Evolutionary conservation across 2,797 vertebrate genomes (phyloP).

Genomic region (Schizothorax lantsangensis): DNA sequence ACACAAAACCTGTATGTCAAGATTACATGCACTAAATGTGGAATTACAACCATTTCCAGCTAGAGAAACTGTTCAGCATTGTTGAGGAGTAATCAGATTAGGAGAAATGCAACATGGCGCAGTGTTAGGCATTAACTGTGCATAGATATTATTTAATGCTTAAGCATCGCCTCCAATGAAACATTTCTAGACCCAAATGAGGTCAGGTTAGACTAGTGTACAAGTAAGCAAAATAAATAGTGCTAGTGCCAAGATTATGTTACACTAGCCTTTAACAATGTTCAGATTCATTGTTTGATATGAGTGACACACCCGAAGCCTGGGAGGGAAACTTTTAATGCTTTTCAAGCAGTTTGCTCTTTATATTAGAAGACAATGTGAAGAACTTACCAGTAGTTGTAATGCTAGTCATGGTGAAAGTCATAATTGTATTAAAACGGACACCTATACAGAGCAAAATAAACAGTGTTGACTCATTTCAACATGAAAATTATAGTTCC

Average conservation of each 20-base stretch:
- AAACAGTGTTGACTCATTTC: conserved; percentile 14
- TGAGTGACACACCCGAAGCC: neutral
- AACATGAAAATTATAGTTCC: neutral
- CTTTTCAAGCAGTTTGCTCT: neutral
- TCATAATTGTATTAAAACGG: neutral
- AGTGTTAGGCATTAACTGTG: neutral
- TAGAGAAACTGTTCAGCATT: conserved; percentile 51
- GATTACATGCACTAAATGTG: conserved; percentile 40
- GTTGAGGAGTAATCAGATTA: conserved; percentile 69
- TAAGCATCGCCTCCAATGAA: neutral
- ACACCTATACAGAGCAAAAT: conserved; percentile 26
- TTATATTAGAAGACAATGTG: neutral
- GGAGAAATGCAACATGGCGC: conserved; percentile 47
- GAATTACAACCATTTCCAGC: conserved; percentile 54
- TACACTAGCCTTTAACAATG: neutral
- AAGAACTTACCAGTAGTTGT: conserved; percentile 24
- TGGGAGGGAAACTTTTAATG: neutral
- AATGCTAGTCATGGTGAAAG: neutral
- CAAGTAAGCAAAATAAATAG: neutral
- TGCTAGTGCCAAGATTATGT: neutral
- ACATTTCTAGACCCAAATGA: neutral
- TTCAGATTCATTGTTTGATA: neutral
- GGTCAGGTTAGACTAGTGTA: neutral
- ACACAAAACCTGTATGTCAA: conserved; percentile 18
- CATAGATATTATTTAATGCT: neutral